phyloP scores from a whole-genome alignment of 30 jellyfish, hydroid and myxozoan genomes.

The Catostylus mosaicus region DNA sequence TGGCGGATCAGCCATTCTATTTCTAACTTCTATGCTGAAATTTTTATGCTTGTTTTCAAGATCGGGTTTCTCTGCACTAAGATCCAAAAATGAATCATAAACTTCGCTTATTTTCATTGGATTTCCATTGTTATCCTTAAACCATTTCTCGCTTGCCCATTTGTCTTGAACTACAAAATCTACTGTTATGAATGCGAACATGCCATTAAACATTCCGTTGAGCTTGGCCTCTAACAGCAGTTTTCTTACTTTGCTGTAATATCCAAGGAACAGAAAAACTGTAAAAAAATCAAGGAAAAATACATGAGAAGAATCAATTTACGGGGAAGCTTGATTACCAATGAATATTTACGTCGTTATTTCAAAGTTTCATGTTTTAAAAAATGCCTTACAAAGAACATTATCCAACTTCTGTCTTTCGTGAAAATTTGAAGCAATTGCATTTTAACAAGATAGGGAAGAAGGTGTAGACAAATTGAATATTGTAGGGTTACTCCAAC shows the following conservation, averaged over 20 bases:
- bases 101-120: conserved; percentile 28
- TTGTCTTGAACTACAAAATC: conserved; percentile 56
- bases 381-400: too few species aligned
- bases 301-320: too few species aligned
- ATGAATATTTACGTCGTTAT: too few species aligned
- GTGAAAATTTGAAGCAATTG: too few species aligned
- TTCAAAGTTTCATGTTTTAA: too few species aligned
- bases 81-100: conserved; percentile 76
- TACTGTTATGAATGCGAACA: conserved; percentile 82
- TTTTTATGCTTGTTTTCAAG: conserved; percentile 43
- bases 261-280: conserved; percentile 88
- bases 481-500: too few species aligned
- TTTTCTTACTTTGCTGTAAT: conserved; percentile 58
- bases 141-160: conserved; percentile 66
- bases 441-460: too few species aligned
- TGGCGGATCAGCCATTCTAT: conserved; percentile 80
- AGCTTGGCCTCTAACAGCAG: conserved; percentile 69
- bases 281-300: too few species aligned
- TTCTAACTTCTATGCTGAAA: conserved; percentile 73
- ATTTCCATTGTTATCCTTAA: conserved; percentile 42
- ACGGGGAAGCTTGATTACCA: too few species aligned
- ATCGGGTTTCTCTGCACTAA: conserved; percentile 83
- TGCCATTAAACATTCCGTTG: conserved; percentile 83
- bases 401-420: too few species aligned
- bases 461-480: too few species aligned